A percentile compares a stretch with the other conserved stretches of the same genome.
Evolutionary conservation across 2,888 invertebrate species (phyloP).

Genomic region (Agapetus fuscipes): DNA sequence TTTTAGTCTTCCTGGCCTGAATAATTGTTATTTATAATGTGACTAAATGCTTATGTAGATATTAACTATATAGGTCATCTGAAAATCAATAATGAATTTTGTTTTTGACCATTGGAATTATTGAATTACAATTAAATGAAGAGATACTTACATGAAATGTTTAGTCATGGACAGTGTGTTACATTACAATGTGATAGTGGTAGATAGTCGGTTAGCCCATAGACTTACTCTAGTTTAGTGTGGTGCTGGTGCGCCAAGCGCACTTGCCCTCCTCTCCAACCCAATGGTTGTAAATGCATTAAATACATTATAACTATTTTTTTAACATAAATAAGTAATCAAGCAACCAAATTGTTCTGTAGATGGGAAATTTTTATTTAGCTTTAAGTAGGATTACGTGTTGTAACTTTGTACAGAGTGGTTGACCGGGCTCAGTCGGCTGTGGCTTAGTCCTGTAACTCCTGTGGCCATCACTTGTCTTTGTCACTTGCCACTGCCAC

Average conservation of each 20-base stretch:
- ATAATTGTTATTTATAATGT: slow-evolving; percentile 12
- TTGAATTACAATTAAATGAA: too few relatives aligned
- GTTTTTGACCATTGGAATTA: slow-evolving; percentile 11
- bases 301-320: slow-evolving; percentile 20
- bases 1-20: slow-evolving; percentile 21
- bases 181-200: slow-evolving; percentile 20
- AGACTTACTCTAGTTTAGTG: neutral
- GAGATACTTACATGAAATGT: too few relatives aligned
- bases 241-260: neutral
- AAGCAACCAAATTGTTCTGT: slow-evolving; percentile 22
- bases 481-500: neutral
- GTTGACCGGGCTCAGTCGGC: slow-evolving; percentile 15
- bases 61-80: too few relatives aligned
- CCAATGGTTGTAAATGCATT: slow-evolving; percentile 19
- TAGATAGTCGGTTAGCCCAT: slow-evolving; percentile 11
- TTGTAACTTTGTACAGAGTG: slow-evolving; percentile 32
- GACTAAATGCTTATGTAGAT: too few relatives aligned
- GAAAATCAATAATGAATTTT: too few relatives aligned
- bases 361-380: slow-evolving; percentile 22
- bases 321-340: slow-evolving; percentile 19
- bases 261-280: slow-evolving; percentile 8
- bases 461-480: neutral
- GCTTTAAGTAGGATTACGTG: slow-evolving; percentile 30
- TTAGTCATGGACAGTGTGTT: slow-evolving; percentile 16
- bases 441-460: neutral